Conservation (phyloP, 1,140 invertebrate species). For the Stratiolaelaps scimitus region DNA sequence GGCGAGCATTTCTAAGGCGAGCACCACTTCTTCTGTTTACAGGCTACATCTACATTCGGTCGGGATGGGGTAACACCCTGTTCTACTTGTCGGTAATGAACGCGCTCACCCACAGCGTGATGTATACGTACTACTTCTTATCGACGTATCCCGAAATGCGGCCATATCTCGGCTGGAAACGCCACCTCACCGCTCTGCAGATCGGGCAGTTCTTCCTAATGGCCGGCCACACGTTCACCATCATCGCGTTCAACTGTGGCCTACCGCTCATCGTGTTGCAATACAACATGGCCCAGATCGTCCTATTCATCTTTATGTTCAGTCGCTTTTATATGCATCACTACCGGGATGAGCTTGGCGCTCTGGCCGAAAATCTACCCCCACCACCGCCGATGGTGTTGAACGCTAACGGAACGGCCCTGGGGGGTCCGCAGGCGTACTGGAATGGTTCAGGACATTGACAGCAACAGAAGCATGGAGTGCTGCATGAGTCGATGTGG, state of each 20-base stretch:
- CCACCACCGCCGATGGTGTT: not conserved
- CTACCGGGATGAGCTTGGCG: not conserved
- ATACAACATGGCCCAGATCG: not conserved
- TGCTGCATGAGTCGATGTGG: not conserved
- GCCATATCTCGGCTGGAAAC: slow-evolving; percentile 84
- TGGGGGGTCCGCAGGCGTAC: not conserved
- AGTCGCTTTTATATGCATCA: not conserved
- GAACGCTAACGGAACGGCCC: not conserved
- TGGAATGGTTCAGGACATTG: not conserved
- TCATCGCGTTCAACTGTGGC: slow-evolving; percentile 25
- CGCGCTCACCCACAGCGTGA: slow-evolving; percentile 74
- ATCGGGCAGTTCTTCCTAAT: slow-evolving; percentile 40
- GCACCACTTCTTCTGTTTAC: slow-evolving; percentile 41
- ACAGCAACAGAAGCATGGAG: not conserved
- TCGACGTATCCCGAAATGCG: slow-evolving; percentile 65
- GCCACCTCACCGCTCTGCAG: slow-evolving; percentile 73
- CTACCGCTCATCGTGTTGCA: slow-evolving; percentile 1
- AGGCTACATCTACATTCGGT: slow-evolving; percentile 1
- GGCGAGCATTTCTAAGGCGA: slow-evolving; percentile 44
- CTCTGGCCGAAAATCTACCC: not conserved
- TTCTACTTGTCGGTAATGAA: slow-evolving; percentile 57
- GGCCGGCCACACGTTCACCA: not conserved
- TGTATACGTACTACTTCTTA: slow-evolving; percentile 82
- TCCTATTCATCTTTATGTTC: not conserved
- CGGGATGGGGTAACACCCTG: not conserved